Evolutionary conservation across 1,140 invertebrate species (phyloP).

Genomic region (Aphelinus certus): DNA sequence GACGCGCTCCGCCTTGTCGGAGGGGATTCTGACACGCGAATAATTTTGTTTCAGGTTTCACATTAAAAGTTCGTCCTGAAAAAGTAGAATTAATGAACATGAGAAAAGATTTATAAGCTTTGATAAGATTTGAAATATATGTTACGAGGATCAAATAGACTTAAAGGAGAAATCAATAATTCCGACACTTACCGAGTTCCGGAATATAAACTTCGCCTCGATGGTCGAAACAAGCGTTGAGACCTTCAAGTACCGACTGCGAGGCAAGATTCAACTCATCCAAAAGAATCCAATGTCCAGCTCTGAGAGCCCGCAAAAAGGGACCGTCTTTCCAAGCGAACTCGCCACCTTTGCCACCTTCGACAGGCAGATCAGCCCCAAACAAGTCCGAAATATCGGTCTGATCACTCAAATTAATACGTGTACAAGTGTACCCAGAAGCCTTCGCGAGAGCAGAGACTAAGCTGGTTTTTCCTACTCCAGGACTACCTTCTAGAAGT

Average conservation of each 20-base stretch:
- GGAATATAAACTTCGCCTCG: conserved; percentile 95
- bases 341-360: conserved; percentile 83
- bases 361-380: conserved; percentile 95
- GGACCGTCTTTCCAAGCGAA: conserved; percentile 98
- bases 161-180: not conserved
- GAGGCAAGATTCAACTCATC: conserved; percentile 99
- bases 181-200: conserved; percentile 73
- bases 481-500: conserved; percentile 96
- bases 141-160: too few relatives aligned
- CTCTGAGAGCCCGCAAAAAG: conserved; percentile 89
- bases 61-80: conserved; percentile 76
- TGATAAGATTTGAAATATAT: too few relatives aligned
- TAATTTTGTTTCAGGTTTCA: conserved; percentile 82
- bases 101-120: too few relatives aligned
- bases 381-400: conserved; percentile 98
- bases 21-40: conserved; percentile 99
- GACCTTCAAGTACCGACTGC: conserved; percentile 96
- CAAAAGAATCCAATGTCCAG: conserved; percentile 95
- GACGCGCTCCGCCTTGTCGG: conserved; percentile 93
- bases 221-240: conserved; percentile 99
- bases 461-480: conserved; percentile 97
- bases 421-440: conserved; percentile 82
- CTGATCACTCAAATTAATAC: conserved; percentile 99
- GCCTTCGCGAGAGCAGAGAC: conserved; percentile 90
- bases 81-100: not conserved